phyloP scores from a whole-genome alignment of 2,797 vertebrate genomes.

The Sebastolobus alascanus region DNA sequence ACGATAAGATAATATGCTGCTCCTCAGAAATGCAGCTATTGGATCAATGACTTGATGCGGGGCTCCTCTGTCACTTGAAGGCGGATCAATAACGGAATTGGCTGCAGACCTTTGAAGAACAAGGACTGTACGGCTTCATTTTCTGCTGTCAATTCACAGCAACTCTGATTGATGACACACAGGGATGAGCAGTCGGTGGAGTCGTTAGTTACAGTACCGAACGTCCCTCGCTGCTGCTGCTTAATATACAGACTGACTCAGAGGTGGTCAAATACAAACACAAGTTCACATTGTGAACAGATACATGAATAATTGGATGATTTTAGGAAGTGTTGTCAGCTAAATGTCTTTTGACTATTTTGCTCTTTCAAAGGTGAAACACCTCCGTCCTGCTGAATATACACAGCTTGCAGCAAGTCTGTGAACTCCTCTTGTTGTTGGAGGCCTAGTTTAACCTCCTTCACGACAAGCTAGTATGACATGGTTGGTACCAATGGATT shows the following conservation, averaged over 20 bases:
- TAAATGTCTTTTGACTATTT: not conserved
- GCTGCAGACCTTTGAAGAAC: constrained; percentile 63
- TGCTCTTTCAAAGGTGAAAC: constrained; percentile 15
- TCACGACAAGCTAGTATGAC: too few relatives aligned
- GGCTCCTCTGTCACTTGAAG: constrained; percentile 50
- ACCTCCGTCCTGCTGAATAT: constrained; percentile 21
- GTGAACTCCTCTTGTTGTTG: constrained; percentile 14
- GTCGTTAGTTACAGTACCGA: constrained; percentile 17
- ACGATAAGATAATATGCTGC: constrained; percentile 13
- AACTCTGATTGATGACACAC: constrained; percentile 66
- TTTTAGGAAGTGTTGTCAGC: constrained; percentile 1
- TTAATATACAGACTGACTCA: not conserved
- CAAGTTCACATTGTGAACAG: not conserved
- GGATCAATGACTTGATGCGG: constrained; percentile 59
- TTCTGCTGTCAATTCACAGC: constrained; percentile 62
- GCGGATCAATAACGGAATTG: constrained; percentile 73
- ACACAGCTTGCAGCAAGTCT: constrained; percentile 22
- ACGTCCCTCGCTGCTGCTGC: not conserved
- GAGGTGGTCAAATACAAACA: not conserved
- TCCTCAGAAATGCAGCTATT: constrained; percentile 33
- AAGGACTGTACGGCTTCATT: constrained; percentile 62
- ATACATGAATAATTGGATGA: not conserved
- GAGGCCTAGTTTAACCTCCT: not conserved
- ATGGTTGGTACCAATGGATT: too few relatives aligned
- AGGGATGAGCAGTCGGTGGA: constrained; percentile 29